phyloP scores from a whole-genome alignment of 2,797 vertebrate species.

The Siniperca scherzeri region DNA sequence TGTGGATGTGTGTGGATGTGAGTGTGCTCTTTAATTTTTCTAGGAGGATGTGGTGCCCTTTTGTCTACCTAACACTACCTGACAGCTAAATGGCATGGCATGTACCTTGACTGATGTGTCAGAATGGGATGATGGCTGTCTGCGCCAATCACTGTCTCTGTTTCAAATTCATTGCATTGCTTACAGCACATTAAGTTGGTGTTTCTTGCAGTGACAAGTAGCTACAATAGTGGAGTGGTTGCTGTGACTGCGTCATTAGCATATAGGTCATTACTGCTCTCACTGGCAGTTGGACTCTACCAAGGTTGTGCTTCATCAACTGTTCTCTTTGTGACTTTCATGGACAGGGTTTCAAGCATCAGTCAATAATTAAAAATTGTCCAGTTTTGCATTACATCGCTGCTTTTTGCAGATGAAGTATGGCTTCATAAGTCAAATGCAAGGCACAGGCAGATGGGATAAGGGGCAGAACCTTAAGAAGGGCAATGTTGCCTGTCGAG shows the following conservation, averaged over 20 bases:
- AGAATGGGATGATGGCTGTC: conserved; percentile 51
- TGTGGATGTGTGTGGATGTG: neutral
- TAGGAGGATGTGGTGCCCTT: conserved; percentile 42
- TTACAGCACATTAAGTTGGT: conserved; percentile 38
- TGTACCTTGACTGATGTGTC: conserved; percentile 56
- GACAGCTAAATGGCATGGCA: conserved; percentile 49
- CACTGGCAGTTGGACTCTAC: neutral
- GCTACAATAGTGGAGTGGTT: conserved; percentile 9
- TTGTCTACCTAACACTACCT: conserved; percentile 42
- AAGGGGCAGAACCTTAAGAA: neutral
- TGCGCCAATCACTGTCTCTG: conserved; percentile 45
- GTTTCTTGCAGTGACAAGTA: conserved; percentile 37
- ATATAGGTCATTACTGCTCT: conserved; percentile 21
- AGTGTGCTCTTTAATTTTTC: conserved; percentile 16
- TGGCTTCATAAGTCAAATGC: neutral
- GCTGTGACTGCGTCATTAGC: conserved; percentile 24
- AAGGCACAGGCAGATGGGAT: neutral
- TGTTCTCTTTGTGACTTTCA: conserved; percentile 7
- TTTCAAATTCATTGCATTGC: conserved; percentile 47
- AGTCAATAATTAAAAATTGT: neutral
- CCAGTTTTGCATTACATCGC: neutral
- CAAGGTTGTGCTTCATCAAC: conserved; percentile 16
- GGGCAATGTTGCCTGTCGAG: neutral
- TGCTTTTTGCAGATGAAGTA: conserved; percentile 1
- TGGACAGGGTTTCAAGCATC: neutral